Conservation (phyloP, 2,113 vertebrate genomes). For the Verasper variegatus region DNA sequence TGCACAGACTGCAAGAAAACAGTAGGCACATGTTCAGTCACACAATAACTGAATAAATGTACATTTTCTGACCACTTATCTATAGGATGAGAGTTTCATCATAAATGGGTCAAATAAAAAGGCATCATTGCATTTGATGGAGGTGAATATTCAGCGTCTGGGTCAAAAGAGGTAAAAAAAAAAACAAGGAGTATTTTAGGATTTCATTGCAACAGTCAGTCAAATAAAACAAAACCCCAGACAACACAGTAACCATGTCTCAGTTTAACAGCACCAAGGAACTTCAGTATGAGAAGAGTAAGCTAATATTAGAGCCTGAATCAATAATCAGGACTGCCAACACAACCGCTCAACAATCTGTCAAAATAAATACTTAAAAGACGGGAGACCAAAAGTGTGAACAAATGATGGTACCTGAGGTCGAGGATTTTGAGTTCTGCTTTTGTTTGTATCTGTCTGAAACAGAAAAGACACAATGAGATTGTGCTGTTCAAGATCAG, state of each 20-base stretch:
- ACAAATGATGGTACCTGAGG: conserved; percentile 80
- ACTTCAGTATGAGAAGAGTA: conserved; percentile 18
- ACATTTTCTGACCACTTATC: not conserved
- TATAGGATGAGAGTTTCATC: not conserved
- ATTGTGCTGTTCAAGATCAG: conserved; percentile 28
- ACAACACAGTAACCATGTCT: conserved; percentile 45
- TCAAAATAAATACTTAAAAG: conserved; percentile 41
- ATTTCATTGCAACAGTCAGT: conserved; percentile 27
- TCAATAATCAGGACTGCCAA: conserved; percentile 35
- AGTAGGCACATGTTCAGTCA: conserved; percentile 23
- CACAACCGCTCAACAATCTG: conserved; percentile 20
- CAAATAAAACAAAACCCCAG: conserved; percentile 45
- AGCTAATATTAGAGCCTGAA: conserved; percentile 33
- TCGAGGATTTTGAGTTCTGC: conserved; percentile 87
- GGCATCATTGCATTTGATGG: not conserved
- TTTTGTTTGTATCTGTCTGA: conserved; percentile 92
- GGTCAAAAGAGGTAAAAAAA: not conserved
- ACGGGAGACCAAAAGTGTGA: conserved; percentile 23
- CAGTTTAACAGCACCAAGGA: conserved; percentile 30
- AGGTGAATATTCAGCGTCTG: conserved; percentile 24
- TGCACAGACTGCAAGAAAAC: conserved; percentile 86
- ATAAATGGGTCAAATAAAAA: not conserved
- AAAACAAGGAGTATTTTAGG: not conserved
- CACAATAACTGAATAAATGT: not conserved
- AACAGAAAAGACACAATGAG: conserved; percentile 77